Evolutionary conservation across 2,113 vertebrate species (phyloP).

Genomic region (Vulpes lagopus): DNA sequence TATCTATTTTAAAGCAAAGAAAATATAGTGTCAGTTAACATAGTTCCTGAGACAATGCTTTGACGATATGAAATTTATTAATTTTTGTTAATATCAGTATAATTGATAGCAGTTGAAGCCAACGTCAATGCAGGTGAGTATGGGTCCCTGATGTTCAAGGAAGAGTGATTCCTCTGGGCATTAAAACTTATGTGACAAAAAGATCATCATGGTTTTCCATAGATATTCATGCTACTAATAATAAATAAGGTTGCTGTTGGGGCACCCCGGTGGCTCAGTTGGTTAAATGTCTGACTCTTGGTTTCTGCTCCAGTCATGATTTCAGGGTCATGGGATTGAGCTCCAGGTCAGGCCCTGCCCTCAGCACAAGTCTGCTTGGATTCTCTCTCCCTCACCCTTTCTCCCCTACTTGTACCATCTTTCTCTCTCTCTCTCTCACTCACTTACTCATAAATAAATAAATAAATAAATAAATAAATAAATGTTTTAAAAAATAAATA

Average conservation of each 20-base stretch:
- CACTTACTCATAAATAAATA: neutral
- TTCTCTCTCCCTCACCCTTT: neutral
- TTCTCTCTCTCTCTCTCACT: neutral
- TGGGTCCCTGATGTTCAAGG: neutral
- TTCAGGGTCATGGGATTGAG: neutral
- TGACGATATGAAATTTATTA: neutral
- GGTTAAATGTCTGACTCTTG: neutral
- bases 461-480: neutral
- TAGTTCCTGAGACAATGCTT: neutral
- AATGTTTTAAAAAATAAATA: neutral
- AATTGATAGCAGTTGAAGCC: neutral
- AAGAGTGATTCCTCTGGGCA: neutral
- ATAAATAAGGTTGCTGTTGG: neutral
- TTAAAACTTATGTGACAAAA: neutral
- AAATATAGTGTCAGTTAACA: neutral
- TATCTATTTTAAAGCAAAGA: neutral
- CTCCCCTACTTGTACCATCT: neutral
- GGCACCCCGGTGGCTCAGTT: neutral
- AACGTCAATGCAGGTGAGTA: neutral
- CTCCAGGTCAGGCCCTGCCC: neutral
- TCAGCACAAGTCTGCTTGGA: neutral
- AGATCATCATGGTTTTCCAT: neutral
- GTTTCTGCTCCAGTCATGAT: neutral
- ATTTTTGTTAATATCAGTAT: neutral
- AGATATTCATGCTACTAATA: neutral